phyloP scores from a whole-genome alignment of 2,797 vertebrate species.

The Spinus olivaceus region DNA sequence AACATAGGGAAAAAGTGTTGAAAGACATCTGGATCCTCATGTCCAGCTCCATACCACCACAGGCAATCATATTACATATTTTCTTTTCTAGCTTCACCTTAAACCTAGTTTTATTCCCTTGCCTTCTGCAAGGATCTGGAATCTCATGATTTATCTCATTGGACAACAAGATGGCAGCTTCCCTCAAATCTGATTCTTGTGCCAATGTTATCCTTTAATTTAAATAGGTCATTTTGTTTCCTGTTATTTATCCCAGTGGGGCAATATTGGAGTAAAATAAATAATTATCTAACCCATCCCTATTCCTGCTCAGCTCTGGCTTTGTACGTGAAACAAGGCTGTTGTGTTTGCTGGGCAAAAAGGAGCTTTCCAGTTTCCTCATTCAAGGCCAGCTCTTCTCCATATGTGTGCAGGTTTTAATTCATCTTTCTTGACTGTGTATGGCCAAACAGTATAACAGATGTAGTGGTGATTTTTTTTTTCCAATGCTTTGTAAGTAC shows the following conservation, averaged over 20 bases:
- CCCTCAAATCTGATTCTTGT: neutral
- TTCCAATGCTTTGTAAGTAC: neutral
- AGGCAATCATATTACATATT: neutral
- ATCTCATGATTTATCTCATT: neutral
- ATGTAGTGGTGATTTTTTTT: neutral
- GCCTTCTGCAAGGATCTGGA: neutral
- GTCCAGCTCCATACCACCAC: neutral
- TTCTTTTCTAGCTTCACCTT: neutral
- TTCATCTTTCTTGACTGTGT: neutral
- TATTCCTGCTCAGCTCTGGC: neutral
- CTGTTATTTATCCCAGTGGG: neutral
- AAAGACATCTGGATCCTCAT: neutral
- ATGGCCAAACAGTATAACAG: neutral
- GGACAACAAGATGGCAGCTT: neutral
- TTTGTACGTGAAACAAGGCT: neutral
- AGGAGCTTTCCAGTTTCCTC: neutral
- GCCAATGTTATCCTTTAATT: neutral
- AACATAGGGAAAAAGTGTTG: neutral
- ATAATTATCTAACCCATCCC: neutral
- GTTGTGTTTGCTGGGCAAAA: neutral
- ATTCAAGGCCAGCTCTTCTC: neutral
- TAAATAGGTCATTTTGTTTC: neutral
- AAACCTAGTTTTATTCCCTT: neutral
- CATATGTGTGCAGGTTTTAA: neutral
- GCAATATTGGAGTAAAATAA: neutral